These are phyloP conservation scores for Sternarchorhynchus goeldii DNA, from an alignment of 2,797 vertebrate genomes.

Conservation along the genomic window DNA sequence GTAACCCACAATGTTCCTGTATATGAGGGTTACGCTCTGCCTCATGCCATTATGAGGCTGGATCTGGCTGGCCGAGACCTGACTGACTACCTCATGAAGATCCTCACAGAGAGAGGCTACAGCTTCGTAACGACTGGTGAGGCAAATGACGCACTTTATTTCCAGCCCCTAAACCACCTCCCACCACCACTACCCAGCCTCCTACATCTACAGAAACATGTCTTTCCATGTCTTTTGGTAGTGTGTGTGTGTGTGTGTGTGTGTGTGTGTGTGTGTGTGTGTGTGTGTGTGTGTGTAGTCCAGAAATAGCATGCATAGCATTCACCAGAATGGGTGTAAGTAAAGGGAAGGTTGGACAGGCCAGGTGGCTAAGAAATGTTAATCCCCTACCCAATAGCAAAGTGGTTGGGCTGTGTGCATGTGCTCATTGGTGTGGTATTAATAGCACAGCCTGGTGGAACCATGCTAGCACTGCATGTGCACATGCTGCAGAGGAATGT, in stretches of 20 bases:
- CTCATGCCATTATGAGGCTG: conserved; percentile 78
- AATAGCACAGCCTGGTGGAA: conserved; percentile 21
- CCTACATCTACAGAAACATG: background rate
- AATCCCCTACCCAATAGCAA: background rate
- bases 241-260: background rate
- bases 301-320: conserved; percentile 13
- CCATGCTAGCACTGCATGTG: background rate
- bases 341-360: background rate
- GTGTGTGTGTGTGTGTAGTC: background rate
- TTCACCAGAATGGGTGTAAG: background rate
- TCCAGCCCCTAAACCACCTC: no score
- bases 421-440: background rate
- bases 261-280: background rate
- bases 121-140: conserved; percentile 68
- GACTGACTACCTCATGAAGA: conserved; percentile 73
- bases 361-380: conserved; percentile 26
- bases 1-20: conserved; percentile 76
- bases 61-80: conserved; percentile 74
- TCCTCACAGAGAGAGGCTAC: conserved; percentile 78
- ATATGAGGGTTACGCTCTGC: conserved; percentile 70
- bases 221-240: background rate
- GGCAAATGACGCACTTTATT: no score
- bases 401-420: no score
- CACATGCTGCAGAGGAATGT: background rate
- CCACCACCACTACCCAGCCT: no score